Percentiles rank a stretch among this genome's conserved stretches.
Conservation (phyloP, 2,797 vertebrate genomes). For the Megalops cyprinoides region DNA sequence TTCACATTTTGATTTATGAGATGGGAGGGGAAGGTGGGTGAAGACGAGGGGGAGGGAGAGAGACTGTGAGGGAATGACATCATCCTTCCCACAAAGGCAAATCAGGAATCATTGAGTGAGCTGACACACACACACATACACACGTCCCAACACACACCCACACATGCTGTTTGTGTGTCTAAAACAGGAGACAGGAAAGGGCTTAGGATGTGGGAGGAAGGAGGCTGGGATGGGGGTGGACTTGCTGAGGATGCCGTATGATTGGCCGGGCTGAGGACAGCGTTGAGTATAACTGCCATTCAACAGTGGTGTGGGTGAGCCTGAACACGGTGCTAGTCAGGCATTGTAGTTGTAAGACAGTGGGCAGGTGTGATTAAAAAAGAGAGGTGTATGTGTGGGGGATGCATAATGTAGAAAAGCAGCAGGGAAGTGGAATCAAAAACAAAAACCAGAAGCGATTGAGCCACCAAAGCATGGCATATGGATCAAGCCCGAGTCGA, state of each 20-base stretch:
- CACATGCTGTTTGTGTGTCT: background rate
- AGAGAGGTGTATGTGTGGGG: no score
- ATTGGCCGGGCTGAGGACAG: background rate
- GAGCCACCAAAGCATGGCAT: background rate
- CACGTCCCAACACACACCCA: no score
- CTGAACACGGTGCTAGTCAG: no score
- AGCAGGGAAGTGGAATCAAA: no score
- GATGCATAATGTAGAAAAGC: no score
- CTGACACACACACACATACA: background rate
- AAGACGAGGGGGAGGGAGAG: background rate
- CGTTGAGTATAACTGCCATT: no score
- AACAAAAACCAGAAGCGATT: background rate
- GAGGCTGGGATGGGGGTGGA: background rate
- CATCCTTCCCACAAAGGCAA: conserved; percentile 25
- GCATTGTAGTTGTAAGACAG: background rate
- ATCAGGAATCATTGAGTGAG: conserved; percentile 1
- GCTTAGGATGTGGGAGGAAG: conserved; percentile 29
- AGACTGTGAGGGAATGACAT: conserved; percentile 33
- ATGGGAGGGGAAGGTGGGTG: conserved; percentile 36
- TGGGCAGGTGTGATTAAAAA: background rate
- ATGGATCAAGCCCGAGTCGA: no score
- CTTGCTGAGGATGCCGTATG: background rate
- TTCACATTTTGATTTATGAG: conserved; percentile 72
- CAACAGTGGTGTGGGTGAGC: no score
- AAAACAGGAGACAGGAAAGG: background rate